Evolutionary conservation across 2,113 vertebrate genomes (phyloP), one percentile per base, ranked within the genome.

Genomic region (Perognathus longimembris): DNA sequence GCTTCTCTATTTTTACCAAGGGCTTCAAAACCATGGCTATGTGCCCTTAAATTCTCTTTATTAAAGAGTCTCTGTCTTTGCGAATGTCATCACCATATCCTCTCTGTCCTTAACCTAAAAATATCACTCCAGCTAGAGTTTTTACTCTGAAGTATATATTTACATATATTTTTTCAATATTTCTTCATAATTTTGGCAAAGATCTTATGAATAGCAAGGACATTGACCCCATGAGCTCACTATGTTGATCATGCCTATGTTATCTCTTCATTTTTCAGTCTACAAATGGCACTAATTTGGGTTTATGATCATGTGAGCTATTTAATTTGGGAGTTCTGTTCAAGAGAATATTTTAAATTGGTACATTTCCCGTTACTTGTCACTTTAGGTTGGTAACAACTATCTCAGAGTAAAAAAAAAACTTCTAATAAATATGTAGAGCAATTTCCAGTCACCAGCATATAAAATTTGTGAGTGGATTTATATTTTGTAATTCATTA

Each of bases 271-370:
- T 54, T 83, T 57, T 85, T 61, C 34, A 57, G 5, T 40, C 7
- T 32, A 18, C 12, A 83, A 67, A 74, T 64, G 34, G 59, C 6
- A 85, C 24, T 42, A 77, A n/a, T 87, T 80, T 82, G 2, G 26
- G 57, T 57, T 77, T 38, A 77, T 85, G 10, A 69, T 50, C 85
- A 50, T 81, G 24, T 67, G 5, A 85, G n/a, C n/a, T 63, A 63
- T 87, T 85, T 93, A 59, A 92, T 57, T 61, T 80, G 63, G 26
- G 90, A 85, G 8, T 24, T n/a, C 84, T 84, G 42, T 67, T 92
- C 0, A 14, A 54, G 42, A 73, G 89, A 91, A 66, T 0, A 71
- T 70, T 89, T 87, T 36, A 69, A 59, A 42, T 76, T 71, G 34
- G 77, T 57, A 20, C 2, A 61, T 59, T 75, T 88, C 5, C 18